phyloP scores from a whole-genome alignment of 2,797 vertebrate genomes.

The Acipenser transmontanus region DNA sequence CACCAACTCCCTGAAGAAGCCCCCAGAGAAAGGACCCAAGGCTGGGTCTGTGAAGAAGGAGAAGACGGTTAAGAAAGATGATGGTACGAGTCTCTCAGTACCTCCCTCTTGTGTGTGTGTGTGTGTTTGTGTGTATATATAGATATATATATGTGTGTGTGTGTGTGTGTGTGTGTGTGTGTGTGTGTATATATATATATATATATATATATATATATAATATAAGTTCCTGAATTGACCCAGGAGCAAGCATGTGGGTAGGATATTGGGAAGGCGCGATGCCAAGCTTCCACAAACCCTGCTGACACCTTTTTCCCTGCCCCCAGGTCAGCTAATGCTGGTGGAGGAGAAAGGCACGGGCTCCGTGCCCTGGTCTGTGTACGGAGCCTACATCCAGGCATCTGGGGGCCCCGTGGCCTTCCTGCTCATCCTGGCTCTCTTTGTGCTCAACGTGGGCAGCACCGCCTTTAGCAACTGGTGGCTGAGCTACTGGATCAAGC shows the following conservation, averaged over 20 bases:
- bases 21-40: constrained; percentile 69
- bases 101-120: not conserved
- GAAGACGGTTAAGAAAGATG: constrained; percentile 64
- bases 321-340: constrained; percentile 68
- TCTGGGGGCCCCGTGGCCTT: constrained; percentile 77
- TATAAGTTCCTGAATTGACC: not conserved
- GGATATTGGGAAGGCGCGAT: not conserved
- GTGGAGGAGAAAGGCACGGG: constrained; percentile 76
- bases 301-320: constrained; percentile 13
- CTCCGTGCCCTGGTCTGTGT: constrained; percentile 78
- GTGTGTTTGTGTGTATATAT: not conserved
- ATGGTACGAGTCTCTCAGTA: constrained; percentile 49
- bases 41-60: constrained; percentile 82
- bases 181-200: no score
- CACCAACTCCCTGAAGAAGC: constrained; percentile 74
- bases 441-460: constrained; percentile 82
- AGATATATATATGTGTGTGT: not conserved
- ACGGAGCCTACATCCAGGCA: constrained; percentile 73
- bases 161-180: not conserved
- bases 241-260: no score
- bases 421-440: constrained; percentile 74
- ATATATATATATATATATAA: no score
- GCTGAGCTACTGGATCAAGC: constrained; percentile 91
- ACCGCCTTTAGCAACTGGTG: constrained; percentile 90
- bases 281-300: constrained; percentile 1